phyloP scores from a whole-genome alignment of 2,113 vertebrate genomes.

The Nibea albiflora region DNA sequence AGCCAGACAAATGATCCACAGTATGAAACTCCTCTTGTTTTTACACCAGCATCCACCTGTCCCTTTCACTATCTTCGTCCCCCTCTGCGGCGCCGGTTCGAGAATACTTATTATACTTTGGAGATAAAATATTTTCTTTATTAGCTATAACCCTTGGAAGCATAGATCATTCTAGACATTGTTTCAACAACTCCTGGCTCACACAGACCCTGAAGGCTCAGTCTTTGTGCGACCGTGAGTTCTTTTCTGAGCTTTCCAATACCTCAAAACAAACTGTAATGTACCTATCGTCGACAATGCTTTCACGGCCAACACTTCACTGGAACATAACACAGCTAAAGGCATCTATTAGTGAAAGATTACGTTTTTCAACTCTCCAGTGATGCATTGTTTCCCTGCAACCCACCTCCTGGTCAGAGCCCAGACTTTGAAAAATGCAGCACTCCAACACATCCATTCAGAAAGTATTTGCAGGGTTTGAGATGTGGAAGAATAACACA shows the following conservation, averaged over 20 bases:
- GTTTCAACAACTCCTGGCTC: too few species aligned
- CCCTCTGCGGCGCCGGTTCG: too few species aligned
- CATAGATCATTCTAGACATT: too few species aligned
- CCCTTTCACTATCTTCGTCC: too few species aligned
- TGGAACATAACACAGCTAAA: constrained; percentile 8
- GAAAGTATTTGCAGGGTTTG: constrained; percentile 8
- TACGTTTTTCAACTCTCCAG: background rate
- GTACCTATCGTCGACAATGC: background rate
- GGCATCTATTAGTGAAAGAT: constrained; percentile 6
- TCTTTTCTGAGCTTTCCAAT: background rate
- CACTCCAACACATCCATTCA: constrained; percentile 10
- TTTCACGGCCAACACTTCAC: background rate
- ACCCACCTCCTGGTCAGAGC: background rate
- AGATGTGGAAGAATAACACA: constrained; percentile 3
- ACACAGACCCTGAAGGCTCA: too few species aligned
- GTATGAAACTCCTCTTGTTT: background rate
- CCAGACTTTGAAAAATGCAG: constrained; percentile 20
- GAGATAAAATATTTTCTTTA: too few species aligned
- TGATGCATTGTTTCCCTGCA: constrained; percentile 3
- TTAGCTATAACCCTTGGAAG: too few species aligned
- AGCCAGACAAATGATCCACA: background rate
- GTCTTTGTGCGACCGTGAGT: background rate
- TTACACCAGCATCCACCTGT: too few species aligned
- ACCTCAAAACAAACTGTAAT: background rate
- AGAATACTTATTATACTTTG: too few species aligned